These are phyloP conservation scores for Australoheros facetus DNA, from an alignment of 2,797 vertebrate species.

Conservation along the genomic window DNA sequence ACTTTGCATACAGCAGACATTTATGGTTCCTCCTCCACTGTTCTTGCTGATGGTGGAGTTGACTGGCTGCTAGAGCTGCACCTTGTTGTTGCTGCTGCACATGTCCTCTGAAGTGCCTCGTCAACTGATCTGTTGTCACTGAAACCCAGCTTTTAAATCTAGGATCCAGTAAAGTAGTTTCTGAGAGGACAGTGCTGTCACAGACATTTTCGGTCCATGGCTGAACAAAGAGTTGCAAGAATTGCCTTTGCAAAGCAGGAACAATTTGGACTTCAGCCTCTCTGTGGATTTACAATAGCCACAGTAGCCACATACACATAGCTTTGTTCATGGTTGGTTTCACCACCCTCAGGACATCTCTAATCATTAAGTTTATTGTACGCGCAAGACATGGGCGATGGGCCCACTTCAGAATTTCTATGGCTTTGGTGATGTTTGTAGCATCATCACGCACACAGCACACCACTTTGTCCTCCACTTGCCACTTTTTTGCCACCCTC, in stretches of 20 bases:
- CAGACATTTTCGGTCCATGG: neutral
- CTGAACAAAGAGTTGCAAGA: neutral
- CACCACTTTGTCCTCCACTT: neutral
- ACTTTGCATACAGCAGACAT: no score
- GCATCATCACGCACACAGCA: neutral
- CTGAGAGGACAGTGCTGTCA: neutral
- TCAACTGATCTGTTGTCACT: neutral
- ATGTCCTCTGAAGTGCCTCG: neutral
- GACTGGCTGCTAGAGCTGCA: neutral
- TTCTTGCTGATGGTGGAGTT: no score
- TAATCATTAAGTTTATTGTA: no score
- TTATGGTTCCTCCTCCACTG: no score
- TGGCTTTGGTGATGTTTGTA: no score
- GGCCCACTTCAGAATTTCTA: no score
- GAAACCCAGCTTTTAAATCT: neutral
- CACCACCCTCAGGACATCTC: no score
- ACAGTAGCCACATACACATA: no score
- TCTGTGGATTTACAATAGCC: no score
- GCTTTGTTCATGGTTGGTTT: neutral
- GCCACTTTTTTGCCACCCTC: neutral
- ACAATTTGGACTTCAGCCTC: no score
- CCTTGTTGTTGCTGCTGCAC: slow-evolving; percentile 6
- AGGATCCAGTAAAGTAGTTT: neutral
- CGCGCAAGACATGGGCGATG: no score
- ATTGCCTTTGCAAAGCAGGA: no score